A percentile compares a stretch with the other conserved stretches of the same genome.
Conservation (phyloP, 2,888 invertebrate genomes). For the Patella pellucida region DNA sequence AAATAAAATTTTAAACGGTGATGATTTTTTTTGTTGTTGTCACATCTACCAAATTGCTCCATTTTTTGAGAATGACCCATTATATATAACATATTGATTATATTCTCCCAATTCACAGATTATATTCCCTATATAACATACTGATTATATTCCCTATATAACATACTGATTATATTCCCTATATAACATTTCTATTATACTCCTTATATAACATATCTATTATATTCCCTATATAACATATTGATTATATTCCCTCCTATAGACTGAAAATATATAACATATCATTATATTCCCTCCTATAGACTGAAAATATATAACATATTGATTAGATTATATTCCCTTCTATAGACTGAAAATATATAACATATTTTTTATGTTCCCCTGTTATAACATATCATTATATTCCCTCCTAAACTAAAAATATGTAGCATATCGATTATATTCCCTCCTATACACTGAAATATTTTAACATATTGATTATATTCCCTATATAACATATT, state of each 20-base stretch:
- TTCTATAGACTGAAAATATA: constrained; percentile 78
- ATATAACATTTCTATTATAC: no score
- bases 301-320: neutral
- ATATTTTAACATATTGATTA: no score
- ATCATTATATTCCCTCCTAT: constrained; percentile 69
- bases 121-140: no score
- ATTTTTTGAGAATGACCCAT: no score
- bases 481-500: no score
- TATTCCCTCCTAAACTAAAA: neutral
- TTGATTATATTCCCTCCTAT: neutral
- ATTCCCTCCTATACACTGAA: neutral
- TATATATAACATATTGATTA: no score
- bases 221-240: neutral
- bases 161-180: neutral
- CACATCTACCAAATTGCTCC: no score
- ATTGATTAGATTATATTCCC: constrained; percentile 87
- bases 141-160: constrained; percentile 86
- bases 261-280: neutral
- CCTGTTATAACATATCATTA: no score
- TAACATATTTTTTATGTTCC: no score
- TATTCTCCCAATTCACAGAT: no score
- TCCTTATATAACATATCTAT: neutral
- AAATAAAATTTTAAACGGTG: no score
- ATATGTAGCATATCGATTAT: neutral
- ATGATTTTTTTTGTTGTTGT: no score